Base-by-base conservation (phyloP, 2,113 vertebrate genomes). In the Leptosomus discolor region DNA sequence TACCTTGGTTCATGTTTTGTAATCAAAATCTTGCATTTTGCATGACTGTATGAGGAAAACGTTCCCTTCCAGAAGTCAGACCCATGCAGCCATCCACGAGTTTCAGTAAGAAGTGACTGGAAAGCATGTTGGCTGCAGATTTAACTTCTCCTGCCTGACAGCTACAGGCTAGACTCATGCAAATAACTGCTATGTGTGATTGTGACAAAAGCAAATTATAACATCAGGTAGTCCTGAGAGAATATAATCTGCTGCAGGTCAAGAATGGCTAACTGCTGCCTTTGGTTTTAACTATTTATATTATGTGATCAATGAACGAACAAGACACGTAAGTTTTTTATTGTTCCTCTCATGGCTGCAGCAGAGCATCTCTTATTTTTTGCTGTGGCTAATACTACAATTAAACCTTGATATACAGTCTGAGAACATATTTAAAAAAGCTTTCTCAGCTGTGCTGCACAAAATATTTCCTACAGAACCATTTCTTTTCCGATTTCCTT, bases 391-490 rank as follows among this genome's bases (percentile, higher is more conserved):
- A 87, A 57, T 50, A 85, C 26, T 80, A 57, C 30, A 95, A 39
- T 75, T 81, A 90, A 90, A 79, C n/a, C 23, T 69, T 75, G 32
- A 20, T 50, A 46, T 32, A 41, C 26, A 24, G 5, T 9, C 45
- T 60, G 50, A 53, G 45, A 79, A 69, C 51, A 51, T 46, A 68
- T 61, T 39, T 60, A 81, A 87, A 71, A 81, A 73, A 50, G 2
- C 11, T 18, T 53, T 50, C 83, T 82, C 64, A 43, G 80, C 45
- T 71, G 37, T 65, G 79, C 79, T 75, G 85, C 89, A 85, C 67
- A 24, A 94, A 93, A 61, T 87, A 91, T 50, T 96, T 96, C 89
- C 92, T 94, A 95, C 39, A 96, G 91, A 96, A 85, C 37, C 15
- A 26, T 45, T 92, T 53, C 81, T 88, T 95, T 86, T 67, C 95